Evolutionary conservation across 2,113 vertebrate genomes (phyloP), one percentile per base, ranked within the genome.

Genomic region (Thunnus thynnus): DNA sequence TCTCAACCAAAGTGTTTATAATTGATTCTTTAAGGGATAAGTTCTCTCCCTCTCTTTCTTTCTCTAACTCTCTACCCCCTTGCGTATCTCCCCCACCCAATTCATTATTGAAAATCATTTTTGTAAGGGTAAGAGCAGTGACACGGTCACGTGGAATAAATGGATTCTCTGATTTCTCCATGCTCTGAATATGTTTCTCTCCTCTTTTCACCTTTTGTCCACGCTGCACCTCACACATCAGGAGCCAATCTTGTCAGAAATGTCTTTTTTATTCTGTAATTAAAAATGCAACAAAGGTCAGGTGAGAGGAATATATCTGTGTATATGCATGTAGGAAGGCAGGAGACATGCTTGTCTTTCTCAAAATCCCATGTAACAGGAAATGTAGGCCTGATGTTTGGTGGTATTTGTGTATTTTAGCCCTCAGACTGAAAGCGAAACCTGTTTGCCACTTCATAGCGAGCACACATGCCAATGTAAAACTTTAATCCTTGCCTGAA

Each of bases 1-100:
- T 93, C 91, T 91, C 76, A 67, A 78, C 76, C 72, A 84, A 87
- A 89, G 86, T 89, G 72, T 92, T 88, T 82, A 91, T 92, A 94
- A 94, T 92, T 92, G 83, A 94, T 93, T 94, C 72, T 93, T 88
- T 78, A 82, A 78, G 89, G 85, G 80, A 90, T 85, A 87, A 64
- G 71, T 79, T 90, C 56, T 85, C 61, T 71, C 41, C 22, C 7
- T 58, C 64, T 60, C 30, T 50, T 64, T 47, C 30, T 66, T 47
- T 76, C 57, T 54, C 57, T 62, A 60, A 8, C 76, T 66, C 60
- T 51, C 57, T 13, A 41, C 27, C 52, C 60, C 30, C 63, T 6
- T 47, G 52, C 17, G 13, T 44, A 75, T 54, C 50, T 73, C 52
- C 10, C 25, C 46, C 67, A 62, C 41, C 54, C 62, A 13, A 65